These are phyloP conservation scores for Dorcus hopei DNA, from an alignment of 2,888 invertebrate genomes.

Conservation along the genomic window DNA sequence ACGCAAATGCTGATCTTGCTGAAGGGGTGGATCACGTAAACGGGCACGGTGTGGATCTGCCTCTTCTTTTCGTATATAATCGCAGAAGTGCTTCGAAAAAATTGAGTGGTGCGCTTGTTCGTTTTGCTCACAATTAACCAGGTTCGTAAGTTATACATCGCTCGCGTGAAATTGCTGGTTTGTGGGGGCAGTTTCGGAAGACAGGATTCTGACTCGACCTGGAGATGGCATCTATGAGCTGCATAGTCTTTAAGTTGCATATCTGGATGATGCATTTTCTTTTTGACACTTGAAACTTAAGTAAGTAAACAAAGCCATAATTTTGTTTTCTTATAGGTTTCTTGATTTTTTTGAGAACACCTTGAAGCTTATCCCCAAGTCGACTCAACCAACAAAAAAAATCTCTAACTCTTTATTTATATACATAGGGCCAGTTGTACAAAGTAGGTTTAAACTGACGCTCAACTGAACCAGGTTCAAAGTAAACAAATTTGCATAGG, in stretches of 20 bases:
- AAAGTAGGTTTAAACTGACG: no score
- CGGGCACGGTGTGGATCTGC: constrained; percentile 36
- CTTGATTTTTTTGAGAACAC: no score
- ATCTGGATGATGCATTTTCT: no score
- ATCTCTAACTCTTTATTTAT: no score
- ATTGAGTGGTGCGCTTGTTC: constrained; percentile 36
- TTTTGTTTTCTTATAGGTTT: no score
- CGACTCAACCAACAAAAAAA: no score
- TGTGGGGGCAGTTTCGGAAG: constrained; percentile 43
- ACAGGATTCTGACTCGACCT: constrained; percentile 20
- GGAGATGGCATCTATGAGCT: constrained; percentile 8
- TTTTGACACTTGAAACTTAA: no score
- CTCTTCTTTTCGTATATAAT: constrained; percentile 40
- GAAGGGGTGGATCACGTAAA: constrained; percentile 45
- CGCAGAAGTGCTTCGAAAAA: constrained; percentile 41
- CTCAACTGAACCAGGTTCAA: no score
- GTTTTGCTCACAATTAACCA: constrained; percentile 35
- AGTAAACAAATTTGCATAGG: no score
- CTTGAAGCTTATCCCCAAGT: no score
- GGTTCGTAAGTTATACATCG: constrained; percentile 39
- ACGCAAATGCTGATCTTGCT: constrained; percentile 26
- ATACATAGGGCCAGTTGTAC: no score
- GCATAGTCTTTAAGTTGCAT: constrained; percentile 9
- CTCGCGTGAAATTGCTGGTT: constrained; percentile 30
- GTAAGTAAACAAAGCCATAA: no score